phyloP scores from a whole-genome alignment of 2,888 invertebrate species.

The Heliconius aoede region DNA sequence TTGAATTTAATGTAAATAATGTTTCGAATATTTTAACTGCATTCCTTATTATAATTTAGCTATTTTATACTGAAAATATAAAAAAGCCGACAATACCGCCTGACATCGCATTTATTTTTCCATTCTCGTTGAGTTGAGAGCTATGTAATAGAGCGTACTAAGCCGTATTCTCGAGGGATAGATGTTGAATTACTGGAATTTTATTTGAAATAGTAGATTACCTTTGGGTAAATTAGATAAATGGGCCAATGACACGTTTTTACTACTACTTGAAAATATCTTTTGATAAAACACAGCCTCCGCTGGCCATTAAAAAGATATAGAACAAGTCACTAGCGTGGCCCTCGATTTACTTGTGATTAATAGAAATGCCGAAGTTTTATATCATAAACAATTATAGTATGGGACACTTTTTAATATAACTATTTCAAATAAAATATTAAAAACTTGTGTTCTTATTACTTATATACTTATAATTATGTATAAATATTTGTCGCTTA shows the following conservation, averaged over 20 bases:
- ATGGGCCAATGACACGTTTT: slow-evolving; percentile 44
- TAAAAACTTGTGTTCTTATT: background rate
- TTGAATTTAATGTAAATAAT: background rate
- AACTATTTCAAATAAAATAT: background rate
- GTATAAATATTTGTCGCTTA: background rate
- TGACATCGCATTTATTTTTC: slow-evolving; percentile 43
- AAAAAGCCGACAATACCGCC: slow-evolving; percentile 17
- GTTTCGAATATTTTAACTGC: background rate
- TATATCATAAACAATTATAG: background rate
- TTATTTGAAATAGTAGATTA: slow-evolving; percentile 50
- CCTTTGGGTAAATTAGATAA: slow-evolving; percentile 49
- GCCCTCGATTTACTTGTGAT: slow-evolving; percentile 8
- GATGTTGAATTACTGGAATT: slow-evolving; percentile 48
- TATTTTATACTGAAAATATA: slow-evolving; percentile 8
- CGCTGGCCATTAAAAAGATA: slow-evolving; percentile 40
- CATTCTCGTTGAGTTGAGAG: slow-evolving; percentile 42
- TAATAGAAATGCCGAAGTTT: background rate
- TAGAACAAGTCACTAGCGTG: slow-evolving; percentile 5
- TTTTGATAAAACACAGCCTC: slow-evolving; percentile 40
- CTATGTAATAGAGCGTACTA: slow-evolving; percentile 43
- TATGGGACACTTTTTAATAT: background rate
- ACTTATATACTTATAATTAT: background rate
- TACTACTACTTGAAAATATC: slow-evolving; percentile 41
- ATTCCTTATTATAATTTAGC: slow-evolving; percentile 1
- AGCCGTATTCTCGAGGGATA: slow-evolving; percentile 42